These are phyloP conservation scores for Syrista parreyssii DNA, from an alignment of 2,888 invertebrate genomes.

Conservation along the genomic window DNA sequence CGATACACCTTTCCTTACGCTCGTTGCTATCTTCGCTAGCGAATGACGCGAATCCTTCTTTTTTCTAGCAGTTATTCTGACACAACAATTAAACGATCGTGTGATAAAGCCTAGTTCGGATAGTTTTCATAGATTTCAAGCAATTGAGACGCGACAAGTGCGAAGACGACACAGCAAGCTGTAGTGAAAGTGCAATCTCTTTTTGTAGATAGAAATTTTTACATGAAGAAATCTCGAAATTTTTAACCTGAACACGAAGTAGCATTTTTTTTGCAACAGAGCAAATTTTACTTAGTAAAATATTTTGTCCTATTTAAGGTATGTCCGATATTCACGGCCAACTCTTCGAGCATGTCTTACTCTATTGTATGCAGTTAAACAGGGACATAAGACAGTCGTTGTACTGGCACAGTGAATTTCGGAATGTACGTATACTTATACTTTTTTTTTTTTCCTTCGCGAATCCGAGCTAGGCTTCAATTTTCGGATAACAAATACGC, in stretches of 20 bases:
- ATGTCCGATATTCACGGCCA: no score
- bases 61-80: background rate
- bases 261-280: background rate
- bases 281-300: no score
- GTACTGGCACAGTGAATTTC: no score
- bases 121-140: constrained; percentile 6
- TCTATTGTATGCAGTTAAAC: no score
- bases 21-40: constrained; percentile 1
- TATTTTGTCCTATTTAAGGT: background rate
- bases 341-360: no score
- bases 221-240: background rate
- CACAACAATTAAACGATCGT: constrained; percentile 24
- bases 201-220: background rate
- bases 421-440: no score
- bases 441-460: background rate
- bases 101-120: constrained; percentile 25
- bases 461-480: constrained; percentile 28
- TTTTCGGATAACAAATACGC: constrained; percentile 36
- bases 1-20: constrained; percentile 13
- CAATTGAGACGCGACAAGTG: background rate
- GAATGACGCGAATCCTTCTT: background rate
- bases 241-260: background rate
- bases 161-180: background rate
- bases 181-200: background rate
- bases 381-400: no score